A percentile compares a stretch with the other conserved stretches of the same genome.
phyloP scores from a whole-genome alignment of 2,113 vertebrate species.

The Serilophus lunatus region DNA sequence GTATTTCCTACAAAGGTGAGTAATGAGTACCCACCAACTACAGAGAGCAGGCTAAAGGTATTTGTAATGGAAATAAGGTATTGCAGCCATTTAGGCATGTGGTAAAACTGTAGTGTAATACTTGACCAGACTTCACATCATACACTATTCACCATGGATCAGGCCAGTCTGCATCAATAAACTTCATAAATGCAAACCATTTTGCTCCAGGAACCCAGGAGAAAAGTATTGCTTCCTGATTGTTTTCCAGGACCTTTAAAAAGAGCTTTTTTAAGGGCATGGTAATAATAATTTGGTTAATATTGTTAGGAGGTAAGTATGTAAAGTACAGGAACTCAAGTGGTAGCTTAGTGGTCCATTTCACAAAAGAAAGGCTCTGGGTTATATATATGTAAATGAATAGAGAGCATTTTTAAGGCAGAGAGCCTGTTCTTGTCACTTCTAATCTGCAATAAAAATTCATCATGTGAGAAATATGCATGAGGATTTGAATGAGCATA shows the following conservation, averaged over 20 bases:
- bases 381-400: conserved; percentile 50
- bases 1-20: not conserved
- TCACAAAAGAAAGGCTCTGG: not conserved
- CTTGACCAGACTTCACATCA: not conserved
- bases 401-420: conserved; percentile 16
- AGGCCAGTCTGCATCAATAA: not conserved
- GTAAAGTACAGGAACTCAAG: not conserved
- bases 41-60: not conserved
- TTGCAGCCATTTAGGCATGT: rapidly evolving
- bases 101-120: not conserved
- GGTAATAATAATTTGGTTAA: not conserved
- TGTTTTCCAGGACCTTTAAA: not conserved
- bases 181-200: not conserved
- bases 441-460: conserved; percentile 47
- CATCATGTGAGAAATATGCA: conserved; percentile 44
- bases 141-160: not conserved
- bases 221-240: not conserved
- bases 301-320: not conserved
- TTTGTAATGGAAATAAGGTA: not conserved
- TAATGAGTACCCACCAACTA: not conserved
- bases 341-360: not conserved
- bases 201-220: not conserved
- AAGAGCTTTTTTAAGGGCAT: not conserved
- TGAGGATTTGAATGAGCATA: not conserved
- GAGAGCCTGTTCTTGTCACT: conserved; percentile 32